Conservation (phyloP, 1,140 invertebrate species). For the Dendrolimus kikuchii region DNA sequence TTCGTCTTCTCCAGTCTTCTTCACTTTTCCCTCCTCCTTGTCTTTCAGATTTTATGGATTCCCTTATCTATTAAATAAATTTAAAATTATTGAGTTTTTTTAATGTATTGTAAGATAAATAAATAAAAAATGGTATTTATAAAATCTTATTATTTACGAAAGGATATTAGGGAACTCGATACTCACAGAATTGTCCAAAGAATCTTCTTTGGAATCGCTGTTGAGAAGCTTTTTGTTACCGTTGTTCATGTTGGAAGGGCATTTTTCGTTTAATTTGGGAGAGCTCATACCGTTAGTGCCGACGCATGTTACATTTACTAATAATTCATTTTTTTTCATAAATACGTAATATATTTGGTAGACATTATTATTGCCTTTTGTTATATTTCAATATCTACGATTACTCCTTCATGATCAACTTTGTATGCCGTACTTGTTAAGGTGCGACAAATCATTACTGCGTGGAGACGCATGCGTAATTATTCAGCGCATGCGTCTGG, state of each 20-base stretch:
- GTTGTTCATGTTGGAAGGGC: constrained; percentile 51
- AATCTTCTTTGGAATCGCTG: constrained; percentile 54
- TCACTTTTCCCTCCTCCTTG: constrained; percentile 76
- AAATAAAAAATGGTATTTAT: too few relatives aligned
- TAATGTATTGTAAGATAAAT: neutral
- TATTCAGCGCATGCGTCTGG: constrained; percentile 18
- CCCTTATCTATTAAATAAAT: constrained; percentile 76
- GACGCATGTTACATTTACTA: constrained; percentile 1
- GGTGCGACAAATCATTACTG: constrained; percentile 22
- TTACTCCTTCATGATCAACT: neutral
- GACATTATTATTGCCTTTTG: neutral
- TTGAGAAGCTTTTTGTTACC: constrained; percentile 43
- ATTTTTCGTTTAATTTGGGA: constrained; percentile 55
- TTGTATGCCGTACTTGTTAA: neutral
- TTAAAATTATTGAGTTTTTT: constrained; percentile 1
- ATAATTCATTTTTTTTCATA: too few relatives aligned
- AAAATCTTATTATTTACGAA: too few relatives aligned
- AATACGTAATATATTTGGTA: neutral
- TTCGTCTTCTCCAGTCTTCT: constrained; percentile 86
- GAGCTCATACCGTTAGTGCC: constrained; percentile 39
- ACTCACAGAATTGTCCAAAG: constrained; percentile 60
- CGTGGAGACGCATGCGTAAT: constrained; percentile 17
- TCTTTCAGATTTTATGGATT: constrained; percentile 87
- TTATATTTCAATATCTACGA: neutral
- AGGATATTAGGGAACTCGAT: neutral